phyloP scores from a whole-genome alignment of 2,113 vertebrate species.

The Reinhardtius hippoglossoides region DNA sequence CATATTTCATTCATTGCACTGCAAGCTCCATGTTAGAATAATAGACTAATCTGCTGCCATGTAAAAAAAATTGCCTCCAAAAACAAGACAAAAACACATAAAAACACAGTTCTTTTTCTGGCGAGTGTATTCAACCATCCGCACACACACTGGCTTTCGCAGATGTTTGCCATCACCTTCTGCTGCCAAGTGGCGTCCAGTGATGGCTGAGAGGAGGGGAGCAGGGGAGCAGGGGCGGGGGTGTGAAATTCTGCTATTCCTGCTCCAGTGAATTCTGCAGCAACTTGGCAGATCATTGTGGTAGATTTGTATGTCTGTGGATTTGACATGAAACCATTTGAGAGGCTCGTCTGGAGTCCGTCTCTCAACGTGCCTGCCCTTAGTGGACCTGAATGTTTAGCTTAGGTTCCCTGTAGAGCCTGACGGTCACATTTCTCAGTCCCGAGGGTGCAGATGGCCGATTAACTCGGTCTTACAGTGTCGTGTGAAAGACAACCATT shows the following conservation, averaged over 20 bases:
- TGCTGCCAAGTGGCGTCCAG: conserved; percentile 68
- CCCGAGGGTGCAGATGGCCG: conserved; percentile 46
- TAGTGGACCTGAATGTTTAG: conserved; percentile 51
- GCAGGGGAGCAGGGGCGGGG: conserved; percentile 14
- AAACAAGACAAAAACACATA: conserved; percentile 15
- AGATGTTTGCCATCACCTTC: conserved; percentile 77
- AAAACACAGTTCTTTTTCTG: conserved; percentile 46
- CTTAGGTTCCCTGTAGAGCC: conserved; percentile 56
- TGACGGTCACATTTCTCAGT: conserved; percentile 51
- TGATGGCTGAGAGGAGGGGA: conserved; percentile 52
- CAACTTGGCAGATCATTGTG: conserved; percentile 73
- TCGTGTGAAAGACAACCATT: conserved; percentile 49
- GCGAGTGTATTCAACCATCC: conserved; percentile 47
- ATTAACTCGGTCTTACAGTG: conserved; percentile 50
- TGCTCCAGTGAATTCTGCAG: conserved; percentile 72
- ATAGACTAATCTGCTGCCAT: conserved; percentile 29
- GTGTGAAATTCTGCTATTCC: conserved; percentile 69
- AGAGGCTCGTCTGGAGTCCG: conserved; percentile 65
- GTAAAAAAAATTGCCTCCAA: conserved; percentile 19
- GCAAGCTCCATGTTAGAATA: conserved; percentile 22
- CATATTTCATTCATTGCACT: conserved; percentile 45
- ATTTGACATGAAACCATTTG: conserved; percentile 70
- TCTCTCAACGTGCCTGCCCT: conserved; percentile 56
- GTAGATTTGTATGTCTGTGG: conserved; percentile 70
- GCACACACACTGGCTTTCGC: conserved; percentile 54